Percentiles rank a stretch among this genome's conserved stretches.
Evolutionary conservation across 2,888 invertebrate genomes (phyloP).

Genomic region (Exocentrus adspersus): DNA sequence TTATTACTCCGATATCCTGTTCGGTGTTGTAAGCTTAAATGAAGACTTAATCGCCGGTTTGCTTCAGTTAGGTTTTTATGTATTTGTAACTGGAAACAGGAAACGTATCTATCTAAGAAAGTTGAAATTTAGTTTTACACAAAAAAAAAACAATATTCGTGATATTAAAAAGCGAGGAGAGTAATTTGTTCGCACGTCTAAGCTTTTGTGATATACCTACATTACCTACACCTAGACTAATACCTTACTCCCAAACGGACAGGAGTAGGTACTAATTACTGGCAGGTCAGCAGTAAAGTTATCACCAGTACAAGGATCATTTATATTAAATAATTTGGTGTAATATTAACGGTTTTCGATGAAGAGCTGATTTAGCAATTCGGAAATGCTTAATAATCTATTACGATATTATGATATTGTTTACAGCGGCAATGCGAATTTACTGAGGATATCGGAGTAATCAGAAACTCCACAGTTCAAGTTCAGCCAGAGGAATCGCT

Average conservation of each 20-base stretch:
- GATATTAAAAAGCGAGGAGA: too few relatives aligned
- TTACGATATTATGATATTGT: slow-evolving; percentile 1
- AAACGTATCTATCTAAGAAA: too few relatives aligned
- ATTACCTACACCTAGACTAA: too few relatives aligned
- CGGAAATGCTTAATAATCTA: slow-evolving; percentile 6
- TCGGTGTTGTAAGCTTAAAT: too few relatives aligned
- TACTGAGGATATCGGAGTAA: slow-evolving; percentile 5
- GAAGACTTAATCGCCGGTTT: too few relatives aligned
- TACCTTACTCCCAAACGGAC: neutral
- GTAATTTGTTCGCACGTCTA: too few relatives aligned
- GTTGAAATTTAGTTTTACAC: too few relatives aligned
- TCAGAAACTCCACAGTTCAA: neutral
- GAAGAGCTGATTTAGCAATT: neutral
- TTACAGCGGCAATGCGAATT: slow-evolving; percentile 5
- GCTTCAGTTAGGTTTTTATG: too few relatives aligned
- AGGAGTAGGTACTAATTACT: neutral
- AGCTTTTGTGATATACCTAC: too few relatives aligned
- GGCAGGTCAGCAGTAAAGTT: slow-evolving; percentile 1
- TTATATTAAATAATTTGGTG: neutral
- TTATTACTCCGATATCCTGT: too few relatives aligned
- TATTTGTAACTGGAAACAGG: too few relatives aligned
- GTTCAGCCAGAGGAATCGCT: slow-evolving; percentile 4
- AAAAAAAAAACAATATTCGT: too few relatives aligned
- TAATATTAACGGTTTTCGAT: neutral
- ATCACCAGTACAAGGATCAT: neutral